These are phyloP conservation scores for Tyto alba DNA, from an alignment of 2,113 vertebrate genomes.

Conservation along the genomic window DNA sequence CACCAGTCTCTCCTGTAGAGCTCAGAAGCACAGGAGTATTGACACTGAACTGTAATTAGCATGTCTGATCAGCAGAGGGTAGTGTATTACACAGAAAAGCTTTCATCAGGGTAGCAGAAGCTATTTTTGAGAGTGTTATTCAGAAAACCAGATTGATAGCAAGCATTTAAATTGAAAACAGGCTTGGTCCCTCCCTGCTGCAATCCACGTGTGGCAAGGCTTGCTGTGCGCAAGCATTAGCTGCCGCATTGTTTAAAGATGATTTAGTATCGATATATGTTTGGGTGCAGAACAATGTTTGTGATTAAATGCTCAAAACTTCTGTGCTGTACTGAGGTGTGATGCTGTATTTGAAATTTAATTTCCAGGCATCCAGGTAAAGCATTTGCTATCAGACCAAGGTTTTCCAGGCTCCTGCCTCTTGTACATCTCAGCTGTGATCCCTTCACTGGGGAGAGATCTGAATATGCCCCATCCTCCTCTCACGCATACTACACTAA, in stretches of 20 bases:
- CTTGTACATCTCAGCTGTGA: background rate
- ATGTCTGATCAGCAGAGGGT: slow-evolving; percentile 46
- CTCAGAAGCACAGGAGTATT: background rate
- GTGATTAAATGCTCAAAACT: background rate
- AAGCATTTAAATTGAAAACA: background rate
- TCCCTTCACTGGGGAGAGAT: background rate
- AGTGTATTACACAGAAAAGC: background rate
- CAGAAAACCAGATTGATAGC: background rate
- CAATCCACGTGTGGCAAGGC: background rate
- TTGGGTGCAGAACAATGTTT: background rate
- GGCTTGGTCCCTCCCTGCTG: background rate
- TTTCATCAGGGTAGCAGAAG: background rate
- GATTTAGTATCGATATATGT: background rate
- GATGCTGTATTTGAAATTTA: background rate
- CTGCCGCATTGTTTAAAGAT: background rate
- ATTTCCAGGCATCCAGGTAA: background rate
- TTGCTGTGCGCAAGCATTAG: background rate
- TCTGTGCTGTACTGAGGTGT: rapidly evolving
- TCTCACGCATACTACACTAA: rapidly evolving
- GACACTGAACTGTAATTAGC: background rate
- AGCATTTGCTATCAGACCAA: background rate
- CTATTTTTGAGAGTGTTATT: background rate
- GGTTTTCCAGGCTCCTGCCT: background rate
- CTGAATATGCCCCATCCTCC: background rate
- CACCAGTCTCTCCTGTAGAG: background rate